Evolutionary conservation across 1,140 invertebrate species (phyloP), one percentile per base, ranked within the genome.

Genomic region (Pomacea maculata): DNA sequence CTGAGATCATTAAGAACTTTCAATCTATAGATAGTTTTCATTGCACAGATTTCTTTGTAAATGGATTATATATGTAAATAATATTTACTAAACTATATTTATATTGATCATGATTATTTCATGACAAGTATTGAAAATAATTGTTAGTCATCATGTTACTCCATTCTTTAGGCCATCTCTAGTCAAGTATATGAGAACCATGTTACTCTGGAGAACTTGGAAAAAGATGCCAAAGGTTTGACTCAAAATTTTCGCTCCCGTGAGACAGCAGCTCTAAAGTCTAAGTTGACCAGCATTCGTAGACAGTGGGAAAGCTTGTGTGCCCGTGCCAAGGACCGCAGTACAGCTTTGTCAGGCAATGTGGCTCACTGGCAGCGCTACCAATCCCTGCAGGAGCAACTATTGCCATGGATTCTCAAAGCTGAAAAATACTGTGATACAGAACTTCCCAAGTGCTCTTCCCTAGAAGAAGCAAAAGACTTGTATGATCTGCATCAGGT

Each of bases 401-500:
- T 98, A 54, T 95, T 95, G 89, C 96, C 96, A 5, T 97, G 96
- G 95, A 93, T 98, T 79, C 95, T 97, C 87, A 93, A 96, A 88
- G 95, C 95, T 45, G 96, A 98, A 92, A 92, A 94, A 17, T 95
- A 95, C 90, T 92, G 95, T 57, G 93, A 94, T 78, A 88, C 93
- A 82, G 94, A 94, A 75, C 90, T 95, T 65, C 93, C 90, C 9
- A 92, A 89, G 95, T 95, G 84, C 83, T 81, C 86, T 4, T 94
- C 94, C 72, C 91, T 98, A 45, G 90, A 94, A 83, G 96, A 98
- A 92, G 96, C 96, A 1, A 93, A 94, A 81, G 93, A 95, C 85
- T 93, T 96, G 88, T 93, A 96, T 88, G 92, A 94, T 79, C 80
- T 90, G 45, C 88, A 89, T 79, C 87, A 91, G 87, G 91, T 91